Evolutionary conservation across 1,140 invertebrate genomes (phyloP).

Genomic region (Amyelois transitella): DNA sequence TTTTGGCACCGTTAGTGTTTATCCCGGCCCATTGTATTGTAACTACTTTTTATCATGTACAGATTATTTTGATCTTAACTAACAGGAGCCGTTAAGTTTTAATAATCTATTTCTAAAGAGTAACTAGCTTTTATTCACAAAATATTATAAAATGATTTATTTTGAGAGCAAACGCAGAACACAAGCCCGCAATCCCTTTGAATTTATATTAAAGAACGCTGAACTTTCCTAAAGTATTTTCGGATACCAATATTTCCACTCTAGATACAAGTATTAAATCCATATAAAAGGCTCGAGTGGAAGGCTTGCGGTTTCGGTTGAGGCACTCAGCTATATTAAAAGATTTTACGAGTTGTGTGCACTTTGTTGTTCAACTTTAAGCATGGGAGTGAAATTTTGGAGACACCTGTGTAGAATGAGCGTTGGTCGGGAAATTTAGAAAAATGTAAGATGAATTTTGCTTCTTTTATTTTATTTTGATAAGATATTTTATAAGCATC

Average conservation of each 20-base stretch:
- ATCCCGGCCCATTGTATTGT: too few species aligned
- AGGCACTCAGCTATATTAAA: constrained; percentile 27
- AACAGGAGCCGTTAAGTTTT: too few species aligned
- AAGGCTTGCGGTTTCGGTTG: not conserved
- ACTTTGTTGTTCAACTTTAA: constrained; percentile 12
- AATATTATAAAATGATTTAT: not conserved
- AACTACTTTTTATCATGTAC: too few species aligned
- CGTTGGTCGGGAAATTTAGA: not conserved
- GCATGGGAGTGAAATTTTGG: not conserved
- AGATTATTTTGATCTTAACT: too few species aligned
- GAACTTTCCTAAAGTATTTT: not conserved
- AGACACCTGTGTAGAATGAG: constrained; percentile 8
- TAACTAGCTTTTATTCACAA: too few species aligned
- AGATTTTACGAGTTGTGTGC: constrained; percentile 17
- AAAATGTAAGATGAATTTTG: too few species aligned
- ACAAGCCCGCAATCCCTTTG: not conserved
- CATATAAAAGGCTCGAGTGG: not conserved
- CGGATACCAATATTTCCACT: not conserved
- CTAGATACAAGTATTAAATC: not conserved
- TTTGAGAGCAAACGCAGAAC: not conserved
- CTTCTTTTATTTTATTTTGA: too few species aligned
- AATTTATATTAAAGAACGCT: not conserved
- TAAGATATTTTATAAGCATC: too few species aligned
- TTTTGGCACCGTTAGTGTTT: too few species aligned
- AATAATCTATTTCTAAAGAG: too few species aligned